Evolutionary conservation across 2,113 vertebrate species (phyloP), one percentile per base, ranked within the genome.

Genomic region (Plestiodon gilberti): DNA sequence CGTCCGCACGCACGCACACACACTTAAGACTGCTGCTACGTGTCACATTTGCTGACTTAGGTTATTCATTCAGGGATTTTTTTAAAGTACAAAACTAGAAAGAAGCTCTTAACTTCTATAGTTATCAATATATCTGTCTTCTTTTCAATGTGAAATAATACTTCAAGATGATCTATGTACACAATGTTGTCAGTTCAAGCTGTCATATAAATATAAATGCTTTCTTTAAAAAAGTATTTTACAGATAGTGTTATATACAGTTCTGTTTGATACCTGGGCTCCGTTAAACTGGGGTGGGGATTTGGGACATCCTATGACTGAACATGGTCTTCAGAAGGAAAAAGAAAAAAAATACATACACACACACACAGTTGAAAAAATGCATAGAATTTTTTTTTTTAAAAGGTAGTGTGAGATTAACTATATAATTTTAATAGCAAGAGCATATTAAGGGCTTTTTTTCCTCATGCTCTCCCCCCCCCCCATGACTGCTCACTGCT

Each of bases 111-210:
- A 98, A 97, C 96, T 96, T 97, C 96, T 96, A 97, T 93, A 98
- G 95, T 97, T 96, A 96, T 96, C 95, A 97, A 97, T 96, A 95
- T 97, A 97, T 95, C 97, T 97, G 95, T 98, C 95, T 93, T 98
- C 97, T 98, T 98, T 99, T 99, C 98, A 99, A 98, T 98, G 98
- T 99, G 98, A 99, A 99, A 99, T 98, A 99, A 98, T 98, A 98
- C 96, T 98, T 97, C 96, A 97, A 97, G 96, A 98, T 98, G 97
- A 98, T 95, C 96, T 99, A 98, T 99, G 96, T 98, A 99, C 97
- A 99, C 89, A 97, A 97, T 95, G 96, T 95, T 97, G 97, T 98
- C 97, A 97, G 96, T 96, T 96, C 95, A 97, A 98, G 97, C 97
- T 95, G 96, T 94, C 97, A 95, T 96, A 96, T 96, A 97, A 97